Base-by-base conservation (phyloP, 2,797 vertebrate genomes). In the Coracias cyanogaster region DNA sequence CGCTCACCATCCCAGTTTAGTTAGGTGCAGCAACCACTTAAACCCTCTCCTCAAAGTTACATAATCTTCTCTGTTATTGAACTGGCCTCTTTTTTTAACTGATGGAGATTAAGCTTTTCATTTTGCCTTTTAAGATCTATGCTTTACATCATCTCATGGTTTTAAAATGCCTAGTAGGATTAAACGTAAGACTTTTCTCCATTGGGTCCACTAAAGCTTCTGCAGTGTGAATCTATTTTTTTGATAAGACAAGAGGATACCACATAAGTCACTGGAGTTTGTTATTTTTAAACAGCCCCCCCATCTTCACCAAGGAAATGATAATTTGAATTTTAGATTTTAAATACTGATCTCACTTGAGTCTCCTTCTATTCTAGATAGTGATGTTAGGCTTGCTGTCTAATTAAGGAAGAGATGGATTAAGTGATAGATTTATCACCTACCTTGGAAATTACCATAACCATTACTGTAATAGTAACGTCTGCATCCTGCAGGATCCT, bases 321-420 rank as follows among this genome's bases (percentile, higher is more conserved):
- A 73, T 79, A 69, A 94, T 66, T 72, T 92, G 58, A 88, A 93
- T 92, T 92, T 94, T 83, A 93, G 82, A 93, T 96, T 83, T 96
- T 79, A 60, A 95, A 91, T 29, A 54, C 33, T 51, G 65, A 94
- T 94, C 54, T 90, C 71, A 64, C 67, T 83, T 78, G 57, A 83
- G 61, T 62, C 61, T 87, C 61, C 54, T 82, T 93, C 83, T 92
- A 72, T 58, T 77, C 57, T 62, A 94, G 71, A 90, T 25, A 94
- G 82, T 25, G 62, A 69, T 19, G 26, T 37, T 94, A 74, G 1
- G 7, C 41, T 94, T 82, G 39, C 65, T 89, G 76, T 71, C 92
- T 96, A 96, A 95, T 94, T 95, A 95, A 88, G 39, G 58, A 86
- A 93, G 24, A 73, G 82, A 95, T 82, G 45, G 54, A 94, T 89